Conservation (phyloP, 2,888 invertebrate genomes). For the Agriopis aurantiaria region DNA sequence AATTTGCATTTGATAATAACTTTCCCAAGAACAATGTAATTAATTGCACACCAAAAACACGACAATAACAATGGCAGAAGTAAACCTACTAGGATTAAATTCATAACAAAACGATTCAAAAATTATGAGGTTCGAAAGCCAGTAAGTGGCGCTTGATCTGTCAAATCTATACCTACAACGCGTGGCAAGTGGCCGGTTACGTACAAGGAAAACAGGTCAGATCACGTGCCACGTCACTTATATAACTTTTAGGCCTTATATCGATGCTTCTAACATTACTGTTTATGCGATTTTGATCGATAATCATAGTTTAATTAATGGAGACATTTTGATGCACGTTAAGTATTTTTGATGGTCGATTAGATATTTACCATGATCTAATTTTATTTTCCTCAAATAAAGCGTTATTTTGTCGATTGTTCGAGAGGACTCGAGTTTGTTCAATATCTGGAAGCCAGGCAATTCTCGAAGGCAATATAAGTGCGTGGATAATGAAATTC, state of each 20-base stretch:
- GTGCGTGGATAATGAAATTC: slow-evolving; percentile 47
- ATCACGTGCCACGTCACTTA: no score
- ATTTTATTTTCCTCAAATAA: slow-evolving; percentile 15
- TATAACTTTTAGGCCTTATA: no score
- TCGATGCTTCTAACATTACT: no score
- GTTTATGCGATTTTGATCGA: background rate
- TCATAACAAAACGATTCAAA: no score
- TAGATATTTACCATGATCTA: background rate
- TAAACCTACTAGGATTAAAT: no score
- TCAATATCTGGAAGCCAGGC: slow-evolving; percentile 26
- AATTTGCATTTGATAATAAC: no score
- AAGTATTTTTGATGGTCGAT: background rate
- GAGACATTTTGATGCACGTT: background rate
- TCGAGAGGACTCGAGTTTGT: slow-evolving; percentile 23
- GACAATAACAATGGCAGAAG: no score
- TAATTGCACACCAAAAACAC: background rate
- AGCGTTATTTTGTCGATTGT: slow-evolving; percentile 15
- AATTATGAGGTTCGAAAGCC: no score
- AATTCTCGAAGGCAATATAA: slow-evolving; percentile 38
- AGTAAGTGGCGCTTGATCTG: no score
- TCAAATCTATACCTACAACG: no score
- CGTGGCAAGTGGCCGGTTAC: no score
- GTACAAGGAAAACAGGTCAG: no score
- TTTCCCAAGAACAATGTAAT: background rate
- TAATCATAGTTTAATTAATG: background rate